Base-by-base conservation (phyloP, 2,113 vertebrate genomes). In the Scopus umbretta region DNA sequence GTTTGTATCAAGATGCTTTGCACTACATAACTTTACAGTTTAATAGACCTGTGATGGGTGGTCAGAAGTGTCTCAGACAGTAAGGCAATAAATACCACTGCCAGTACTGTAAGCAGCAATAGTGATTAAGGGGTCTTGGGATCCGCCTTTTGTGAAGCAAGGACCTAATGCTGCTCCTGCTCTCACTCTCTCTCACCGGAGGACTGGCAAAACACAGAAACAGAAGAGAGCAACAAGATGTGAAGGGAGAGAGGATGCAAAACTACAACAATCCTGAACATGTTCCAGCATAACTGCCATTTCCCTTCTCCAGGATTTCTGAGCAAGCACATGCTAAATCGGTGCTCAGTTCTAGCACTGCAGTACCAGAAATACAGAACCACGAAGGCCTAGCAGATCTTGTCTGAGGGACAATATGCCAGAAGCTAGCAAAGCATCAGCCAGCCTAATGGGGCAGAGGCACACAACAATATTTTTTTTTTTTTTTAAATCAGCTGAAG, bases 161-260 rank as follows among this genome's bases (percentile, higher is more conserved):
- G 86, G 76, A 10, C 81, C 72, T 80, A 87, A 98, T 7, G 78
- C 34, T 98, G 98, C 97, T 75, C 97, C 98, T 91, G 90, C 89
- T 96, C 88, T 94, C 95, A 88, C 91, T 95, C 81, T 86, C 34
- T 27, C 88, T 95, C 95, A 88, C 34, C 36, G 68, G 73, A 90
- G 86, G 85, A 90, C 92, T 95, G 93, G 84, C 94, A 94, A 97
- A 96, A 95, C 95, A 96, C 94, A 96, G 92, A 93, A 94, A 91
- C 12, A 53, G 71, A 34, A 91, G 86, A 88, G 87, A 95, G 61
- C 23, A 38, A 5, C 11, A 65, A 61, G 22, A 50, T 5, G 8
- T 23, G 34, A 89, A 70, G 68, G 42, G 47, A 78, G 15, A 47
- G 18, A 89, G 11, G 20, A 32, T 1, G 1, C 10, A 61, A 40